phyloP scores from a whole-genome alignment of 2,888 invertebrate species.

The Ceriagrion tenellum region DNA sequence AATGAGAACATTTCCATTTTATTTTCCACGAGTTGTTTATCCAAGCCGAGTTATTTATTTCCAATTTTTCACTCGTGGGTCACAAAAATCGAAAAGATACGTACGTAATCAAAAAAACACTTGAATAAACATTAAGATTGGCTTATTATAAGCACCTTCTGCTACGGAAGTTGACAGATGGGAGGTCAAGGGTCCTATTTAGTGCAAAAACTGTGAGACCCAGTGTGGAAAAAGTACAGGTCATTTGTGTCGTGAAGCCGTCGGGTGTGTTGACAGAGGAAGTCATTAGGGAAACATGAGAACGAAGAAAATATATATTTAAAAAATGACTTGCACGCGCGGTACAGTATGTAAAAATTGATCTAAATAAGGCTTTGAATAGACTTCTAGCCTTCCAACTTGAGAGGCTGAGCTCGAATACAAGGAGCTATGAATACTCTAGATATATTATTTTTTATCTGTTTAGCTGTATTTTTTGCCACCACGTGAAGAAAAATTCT shows the following conservation, averaged over 20 bases:
- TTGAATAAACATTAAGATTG: neutral
- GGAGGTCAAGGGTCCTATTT: neutral
- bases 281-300: neutral
- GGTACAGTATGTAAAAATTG: too few relatives aligned
- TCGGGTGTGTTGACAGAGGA: neutral
- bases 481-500: too few relatives aligned
- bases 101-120: neutral
- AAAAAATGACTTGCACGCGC: too few relatives aligned
- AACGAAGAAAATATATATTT: neutral
- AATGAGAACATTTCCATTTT: slow-evolving; percentile 22
- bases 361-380: too few relatives aligned
- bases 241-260: neutral
- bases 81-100: neutral
- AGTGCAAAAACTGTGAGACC: neutral
- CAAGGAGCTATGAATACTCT: too few relatives aligned
- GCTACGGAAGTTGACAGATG: neutral
- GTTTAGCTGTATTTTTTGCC: too few relatives aligned
- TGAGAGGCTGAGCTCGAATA: too few relatives aligned
- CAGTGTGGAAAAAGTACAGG: neutral
- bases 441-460: too few relatives aligned
- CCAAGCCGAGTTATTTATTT: neutral
- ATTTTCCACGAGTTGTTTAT: slow-evolving; percentile 17
- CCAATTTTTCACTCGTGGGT: neutral
- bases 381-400: too few relatives aligned
- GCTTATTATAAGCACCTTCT: neutral